A percentile compares a stretch with the other conserved stretches of the same genome.
Conservation (phyloP, 2,888 invertebrate species). For the Ceraclea dissimilis region DNA sequence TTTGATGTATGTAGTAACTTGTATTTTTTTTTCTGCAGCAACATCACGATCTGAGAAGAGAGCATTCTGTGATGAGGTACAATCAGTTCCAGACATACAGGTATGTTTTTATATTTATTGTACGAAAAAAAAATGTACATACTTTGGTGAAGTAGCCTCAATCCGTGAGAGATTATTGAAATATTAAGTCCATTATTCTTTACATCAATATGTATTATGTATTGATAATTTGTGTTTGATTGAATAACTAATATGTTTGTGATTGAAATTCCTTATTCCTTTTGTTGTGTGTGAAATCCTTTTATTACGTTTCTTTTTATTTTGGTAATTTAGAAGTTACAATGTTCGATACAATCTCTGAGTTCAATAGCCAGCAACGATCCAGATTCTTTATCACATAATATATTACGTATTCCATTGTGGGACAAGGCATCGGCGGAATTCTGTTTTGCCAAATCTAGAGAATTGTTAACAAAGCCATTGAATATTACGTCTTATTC, state of each 20-base stretch:
- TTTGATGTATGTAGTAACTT: no score
- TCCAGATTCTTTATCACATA: conserved; percentile 33
- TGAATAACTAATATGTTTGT: neutral
- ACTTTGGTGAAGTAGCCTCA: no score
- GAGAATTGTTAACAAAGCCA: conserved; percentile 58
- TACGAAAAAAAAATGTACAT: no score
- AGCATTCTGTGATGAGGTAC: conserved; percentile 86
- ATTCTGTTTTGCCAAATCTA: conserved; percentile 65
- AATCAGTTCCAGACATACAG: conserved; percentile 80
- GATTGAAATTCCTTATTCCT: conserved; percentile 27
- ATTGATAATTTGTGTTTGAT: no score
- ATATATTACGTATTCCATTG: conserved; percentile 51
- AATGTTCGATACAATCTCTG: conserved; percentile 45
- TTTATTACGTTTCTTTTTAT: conserved; percentile 4
- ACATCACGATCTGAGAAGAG: conserved; percentile 41
- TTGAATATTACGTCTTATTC: conserved; percentile 28
- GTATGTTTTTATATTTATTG: conserved; percentile 39
- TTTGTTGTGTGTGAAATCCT: neutral
- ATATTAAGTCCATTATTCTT: no score
- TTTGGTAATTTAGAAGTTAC: conserved; percentile 17
- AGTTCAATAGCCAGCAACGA: conserved; percentile 40
- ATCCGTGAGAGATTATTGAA: no score
- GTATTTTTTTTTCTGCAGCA: neutral
- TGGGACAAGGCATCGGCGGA: conserved; percentile 70
- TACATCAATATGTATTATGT: no score